These are phyloP conservation scores for Malacoctenus gilli DNA, from an alignment of 2,797 vertebrate genomes.

Conservation along the genomic window DNA sequence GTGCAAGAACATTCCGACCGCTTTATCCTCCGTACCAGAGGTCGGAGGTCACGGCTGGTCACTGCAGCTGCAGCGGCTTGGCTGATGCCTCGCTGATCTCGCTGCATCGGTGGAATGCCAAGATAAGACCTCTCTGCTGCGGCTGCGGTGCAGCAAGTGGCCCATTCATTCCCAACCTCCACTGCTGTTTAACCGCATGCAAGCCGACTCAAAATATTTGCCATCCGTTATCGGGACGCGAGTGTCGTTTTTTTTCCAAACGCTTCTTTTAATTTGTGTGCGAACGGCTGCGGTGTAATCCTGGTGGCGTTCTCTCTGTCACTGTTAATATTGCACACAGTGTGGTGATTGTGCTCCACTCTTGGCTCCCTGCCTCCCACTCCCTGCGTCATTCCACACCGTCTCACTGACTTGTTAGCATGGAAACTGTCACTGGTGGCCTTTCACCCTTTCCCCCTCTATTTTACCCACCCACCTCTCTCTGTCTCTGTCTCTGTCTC, in stretches of 20 bases:
- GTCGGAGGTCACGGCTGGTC: conserved; percentile 65
- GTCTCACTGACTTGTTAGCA: too few relatives aligned
- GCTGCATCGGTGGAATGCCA: conserved; percentile 70
- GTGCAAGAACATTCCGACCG: conserved; percentile 68
- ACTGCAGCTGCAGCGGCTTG: conserved; percentile 65
- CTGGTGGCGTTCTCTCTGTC: conserved; percentile 5
- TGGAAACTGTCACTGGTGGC: too few relatives aligned
- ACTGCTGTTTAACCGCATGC: conserved; percentile 9
- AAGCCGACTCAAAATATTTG: too few relatives aligned
- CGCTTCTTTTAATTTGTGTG: conserved; percentile 18
- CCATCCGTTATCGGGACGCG: background rate
- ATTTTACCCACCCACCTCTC: too few relatives aligned
- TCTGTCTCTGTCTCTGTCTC: too few relatives aligned
- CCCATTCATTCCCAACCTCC: conserved; percentile 35
- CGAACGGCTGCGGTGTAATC: conserved; percentile 12
- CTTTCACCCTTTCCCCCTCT: too few relatives aligned
- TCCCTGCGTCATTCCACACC: conserved; percentile 41
- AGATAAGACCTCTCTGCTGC: conserved; percentile 62
- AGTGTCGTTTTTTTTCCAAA: conserved; percentile 3
- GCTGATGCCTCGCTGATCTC: conserved; percentile 65
- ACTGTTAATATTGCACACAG: conserved; percentile 44
- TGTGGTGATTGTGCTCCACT: conserved; percentile 27
- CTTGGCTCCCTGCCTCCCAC: conserved; percentile 21
- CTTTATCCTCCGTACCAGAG: conserved; percentile 56
- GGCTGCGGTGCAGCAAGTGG: conserved; percentile 21